Evolutionary conservation across 1,140 invertebrate genomes (phyloP).

Genomic region (Apocrypta bakeri): DNA sequence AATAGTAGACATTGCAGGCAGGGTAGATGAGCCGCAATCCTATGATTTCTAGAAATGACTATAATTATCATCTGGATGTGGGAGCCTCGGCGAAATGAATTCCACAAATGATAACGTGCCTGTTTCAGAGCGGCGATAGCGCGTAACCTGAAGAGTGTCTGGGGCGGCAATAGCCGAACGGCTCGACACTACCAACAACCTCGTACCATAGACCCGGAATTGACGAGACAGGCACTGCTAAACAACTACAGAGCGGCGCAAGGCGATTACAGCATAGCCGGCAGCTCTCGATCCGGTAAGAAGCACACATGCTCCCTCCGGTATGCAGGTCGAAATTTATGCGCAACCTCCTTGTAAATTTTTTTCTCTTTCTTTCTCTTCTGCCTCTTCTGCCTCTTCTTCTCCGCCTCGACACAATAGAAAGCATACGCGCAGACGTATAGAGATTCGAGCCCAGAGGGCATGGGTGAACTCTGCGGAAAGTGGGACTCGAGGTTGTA

Average conservation of each 20-base stretch:
- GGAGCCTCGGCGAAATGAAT: no score
- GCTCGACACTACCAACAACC: conserved; percentile 76
- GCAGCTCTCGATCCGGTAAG: conserved; percentile 67
- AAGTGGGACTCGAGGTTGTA: no score
- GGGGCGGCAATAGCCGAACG: conserved; percentile 77
- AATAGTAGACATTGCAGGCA: no score
- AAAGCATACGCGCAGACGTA: neutral
- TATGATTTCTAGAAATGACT: no score
- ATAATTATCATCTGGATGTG: no score
- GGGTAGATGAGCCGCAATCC: no score
- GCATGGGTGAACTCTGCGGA: neutral
- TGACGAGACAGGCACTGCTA: conserved; percentile 82
- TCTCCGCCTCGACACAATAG: neutral
- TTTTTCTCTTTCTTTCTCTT: neutral
- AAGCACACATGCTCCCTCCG: neutral
- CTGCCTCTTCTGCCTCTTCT: neutral
- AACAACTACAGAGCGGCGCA: conserved; percentile 69
- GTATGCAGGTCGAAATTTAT: conserved; percentile 42
- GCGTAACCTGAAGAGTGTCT: conserved; percentile 77
- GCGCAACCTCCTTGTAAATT: neutral
- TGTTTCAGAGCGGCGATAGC: conserved; percentile 79
- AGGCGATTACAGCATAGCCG: conserved; percentile 67
- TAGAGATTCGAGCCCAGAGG: neutral
- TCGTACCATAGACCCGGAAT: conserved; percentile 80
- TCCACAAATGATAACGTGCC: no score